phyloP scores from a whole-genome alignment of 1,140 invertebrate genomes.

The Drosophila willistoni region DNA sequence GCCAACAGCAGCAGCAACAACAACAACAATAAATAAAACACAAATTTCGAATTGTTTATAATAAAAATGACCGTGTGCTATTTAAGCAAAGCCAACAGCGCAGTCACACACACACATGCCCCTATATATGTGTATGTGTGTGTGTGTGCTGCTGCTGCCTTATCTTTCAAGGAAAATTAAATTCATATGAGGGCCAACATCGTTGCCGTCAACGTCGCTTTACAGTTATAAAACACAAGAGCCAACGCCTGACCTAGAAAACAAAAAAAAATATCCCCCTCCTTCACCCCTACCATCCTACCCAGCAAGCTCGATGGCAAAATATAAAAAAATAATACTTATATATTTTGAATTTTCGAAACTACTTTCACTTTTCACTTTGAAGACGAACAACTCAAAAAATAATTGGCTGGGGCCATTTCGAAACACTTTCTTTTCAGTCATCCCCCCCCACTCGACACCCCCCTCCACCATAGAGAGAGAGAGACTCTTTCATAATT shows the following conservation, averaged over 20 bases:
- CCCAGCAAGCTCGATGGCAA: no score
- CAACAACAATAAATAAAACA: slow-evolving; percentile 39
- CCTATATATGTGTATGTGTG: background rate
- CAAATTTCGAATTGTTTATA: slow-evolving; percentile 78
- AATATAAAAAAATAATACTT: no score
- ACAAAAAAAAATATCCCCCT: slow-evolving; percentile 30
- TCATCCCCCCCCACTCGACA: background rate
- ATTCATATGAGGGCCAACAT: slow-evolving; percentile 53
- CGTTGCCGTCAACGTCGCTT: slow-evolving; percentile 49
- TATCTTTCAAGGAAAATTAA: slow-evolving; percentile 81
- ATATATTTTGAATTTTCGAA: slow-evolving; percentile 13
- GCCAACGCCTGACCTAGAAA: slow-evolving; percentile 70
- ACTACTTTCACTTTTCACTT: slow-evolving; percentile 66
- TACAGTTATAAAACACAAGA: slow-evolving; percentile 64
- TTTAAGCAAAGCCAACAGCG: slow-evolving; percentile 65
- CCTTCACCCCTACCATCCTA: no score
- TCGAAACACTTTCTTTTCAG: slow-evolving; percentile 80
- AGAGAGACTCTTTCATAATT: slow-evolving; percentile 68
- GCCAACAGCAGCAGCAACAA: slow-evolving; percentile 31
- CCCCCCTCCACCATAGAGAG: background rate
- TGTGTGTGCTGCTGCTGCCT: slow-evolving; percentile 43
- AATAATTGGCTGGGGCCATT: slow-evolving; percentile 56
- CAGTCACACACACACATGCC: slow-evolving; percentile 13
- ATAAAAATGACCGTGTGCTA: slow-evolving; percentile 82
- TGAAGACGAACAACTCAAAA: slow-evolving; percentile 1